Conservation (phyloP, 1,140 invertebrate species). For the Scaptomyza hsui region DNA sequence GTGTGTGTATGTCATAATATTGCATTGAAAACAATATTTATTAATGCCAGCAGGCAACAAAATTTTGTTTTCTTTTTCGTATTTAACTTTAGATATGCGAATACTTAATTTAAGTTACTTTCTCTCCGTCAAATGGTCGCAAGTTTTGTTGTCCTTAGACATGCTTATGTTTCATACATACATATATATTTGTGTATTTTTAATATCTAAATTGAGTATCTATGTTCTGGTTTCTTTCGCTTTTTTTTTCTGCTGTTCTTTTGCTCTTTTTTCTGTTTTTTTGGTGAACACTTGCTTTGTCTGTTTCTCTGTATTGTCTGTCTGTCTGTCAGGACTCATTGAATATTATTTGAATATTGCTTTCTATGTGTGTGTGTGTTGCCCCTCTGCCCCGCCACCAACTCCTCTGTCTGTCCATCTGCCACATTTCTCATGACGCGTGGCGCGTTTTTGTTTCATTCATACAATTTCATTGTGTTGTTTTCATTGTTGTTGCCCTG, state of each 20-base stretch:
- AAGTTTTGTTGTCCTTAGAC: neutral
- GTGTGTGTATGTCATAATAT: too few species aligned
- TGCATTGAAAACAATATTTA: too few species aligned
- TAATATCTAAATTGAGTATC: conserved; percentile 64
- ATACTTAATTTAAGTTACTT: too few species aligned
- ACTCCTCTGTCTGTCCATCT: conserved; percentile 45
- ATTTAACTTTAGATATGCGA: too few species aligned
- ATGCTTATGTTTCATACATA: conserved; percentile 14
- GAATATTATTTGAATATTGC: conserved; percentile 42
- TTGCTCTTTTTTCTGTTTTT: conserved; percentile 4
- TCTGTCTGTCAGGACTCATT: conserved; percentile 26
- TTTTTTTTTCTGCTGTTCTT: conserved; percentile 3
- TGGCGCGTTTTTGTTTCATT: conserved; percentile 62
- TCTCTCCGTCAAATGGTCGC: neutral
- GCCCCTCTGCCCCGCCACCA: neutral
- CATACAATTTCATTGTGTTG: conserved; percentile 59
- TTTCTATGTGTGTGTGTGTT: neutral
- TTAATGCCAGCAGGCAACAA: too few species aligned
- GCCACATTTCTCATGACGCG: conserved; percentile 53
- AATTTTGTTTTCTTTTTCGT: too few species aligned
- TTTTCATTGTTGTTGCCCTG: conserved; percentile 38
- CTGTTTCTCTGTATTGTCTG: too few species aligned
- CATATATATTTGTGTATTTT: conserved; percentile 37
- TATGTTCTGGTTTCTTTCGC: conserved; percentile 29
- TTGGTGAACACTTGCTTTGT: conserved; percentile 11